Evolutionary conservation across 1,140 invertebrate species (phyloP).

Genomic region (Drosophila cardini): DNA sequence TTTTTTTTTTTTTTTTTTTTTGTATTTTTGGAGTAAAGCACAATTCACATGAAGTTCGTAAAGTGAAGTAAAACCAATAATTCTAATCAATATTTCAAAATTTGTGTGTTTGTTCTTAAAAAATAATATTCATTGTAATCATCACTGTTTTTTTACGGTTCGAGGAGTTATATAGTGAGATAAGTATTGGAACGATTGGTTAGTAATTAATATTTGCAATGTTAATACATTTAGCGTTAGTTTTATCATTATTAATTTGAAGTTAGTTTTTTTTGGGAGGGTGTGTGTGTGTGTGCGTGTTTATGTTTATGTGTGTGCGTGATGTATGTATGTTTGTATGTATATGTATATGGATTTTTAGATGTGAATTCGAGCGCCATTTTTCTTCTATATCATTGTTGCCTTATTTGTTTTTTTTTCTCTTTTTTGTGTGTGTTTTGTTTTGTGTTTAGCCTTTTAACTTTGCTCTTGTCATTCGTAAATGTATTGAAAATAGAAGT

Average conservation of each 20-base stretch:
- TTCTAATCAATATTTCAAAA: conserved; percentile 12
- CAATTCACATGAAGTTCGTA: conserved; percentile 6
- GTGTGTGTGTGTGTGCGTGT: conserved; percentile 18
- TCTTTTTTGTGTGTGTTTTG: conserved; percentile 8
- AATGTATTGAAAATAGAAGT: background rate
- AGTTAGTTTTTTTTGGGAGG: conserved; percentile 37
- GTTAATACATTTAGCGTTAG: conserved; percentile 70
- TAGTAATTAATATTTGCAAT: conserved; percentile 60
- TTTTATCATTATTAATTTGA: conserved; percentile 33
- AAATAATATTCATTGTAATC: conserved; percentile 14
- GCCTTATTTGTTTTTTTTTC: background rate
- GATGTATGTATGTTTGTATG: conserved; percentile 47
- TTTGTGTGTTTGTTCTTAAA: conserved; percentile 17
- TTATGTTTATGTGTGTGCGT: conserved; percentile 33
- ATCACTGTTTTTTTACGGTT: background rate
- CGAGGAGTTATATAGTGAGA: background rate
- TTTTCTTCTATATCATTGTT: conserved; percentile 16
- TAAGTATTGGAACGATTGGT: conserved; percentile 24
- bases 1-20: too few species aligned
- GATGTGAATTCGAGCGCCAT: conserved; percentile 34
- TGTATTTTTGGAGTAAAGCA: conserved; percentile 28
- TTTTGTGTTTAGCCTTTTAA: conserved; percentile 12
- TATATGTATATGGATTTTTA: conserved; percentile 35
- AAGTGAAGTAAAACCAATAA: conserved; percentile 19
- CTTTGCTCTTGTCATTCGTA: conserved; percentile 5